phyloP scores from a whole-genome alignment of 2,797 vertebrate genomes.

The Ctenopoma multispine region DNA sequence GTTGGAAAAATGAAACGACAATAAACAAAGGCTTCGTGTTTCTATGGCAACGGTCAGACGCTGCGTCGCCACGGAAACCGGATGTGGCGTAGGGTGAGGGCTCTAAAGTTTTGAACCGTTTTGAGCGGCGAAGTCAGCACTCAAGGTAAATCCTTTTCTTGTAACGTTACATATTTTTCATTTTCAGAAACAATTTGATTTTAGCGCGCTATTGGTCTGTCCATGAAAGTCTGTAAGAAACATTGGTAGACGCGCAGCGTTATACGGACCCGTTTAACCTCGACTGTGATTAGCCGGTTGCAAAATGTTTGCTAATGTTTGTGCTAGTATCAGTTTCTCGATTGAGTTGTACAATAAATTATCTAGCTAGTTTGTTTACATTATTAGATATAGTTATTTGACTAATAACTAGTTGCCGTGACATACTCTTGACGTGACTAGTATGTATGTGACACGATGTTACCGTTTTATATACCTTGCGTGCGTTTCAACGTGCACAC shows the following conservation, averaged over 20 bases:
- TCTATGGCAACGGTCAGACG: constrained; percentile 69
- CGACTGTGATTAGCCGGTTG: constrained; percentile 8
- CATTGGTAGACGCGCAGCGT: too few relatives aligned
- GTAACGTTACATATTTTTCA: background rate
- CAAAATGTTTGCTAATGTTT: constrained; percentile 3
- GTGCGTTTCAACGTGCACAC: too few relatives aligned
- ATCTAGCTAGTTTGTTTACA: background rate
- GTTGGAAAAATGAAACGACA: too few relatives aligned
- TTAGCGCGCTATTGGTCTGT: fast-evolving
- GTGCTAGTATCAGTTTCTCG: background rate
- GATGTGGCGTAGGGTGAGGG: constrained; percentile 68
- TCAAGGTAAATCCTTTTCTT: constrained; percentile 30
- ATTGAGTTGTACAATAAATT: too few relatives aligned
- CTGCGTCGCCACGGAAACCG: constrained; percentile 60
- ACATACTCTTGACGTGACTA: background rate
- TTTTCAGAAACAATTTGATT: fast-evolving
- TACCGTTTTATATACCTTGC: background rate
- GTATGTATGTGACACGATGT: background rate
- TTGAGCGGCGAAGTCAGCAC: constrained; percentile 61
- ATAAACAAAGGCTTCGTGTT: constrained; percentile 15
- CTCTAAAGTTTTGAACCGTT: constrained; percentile 76
- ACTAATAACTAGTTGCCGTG: background rate
- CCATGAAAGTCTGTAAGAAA: background rate
- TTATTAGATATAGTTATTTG: background rate
- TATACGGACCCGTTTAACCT: constrained; percentile 6